Evolutionary conservation across 2,113 vertebrate species (phyloP), one percentile per base, ranked within the genome.

Genomic region (Actinemys pallida): DNA sequence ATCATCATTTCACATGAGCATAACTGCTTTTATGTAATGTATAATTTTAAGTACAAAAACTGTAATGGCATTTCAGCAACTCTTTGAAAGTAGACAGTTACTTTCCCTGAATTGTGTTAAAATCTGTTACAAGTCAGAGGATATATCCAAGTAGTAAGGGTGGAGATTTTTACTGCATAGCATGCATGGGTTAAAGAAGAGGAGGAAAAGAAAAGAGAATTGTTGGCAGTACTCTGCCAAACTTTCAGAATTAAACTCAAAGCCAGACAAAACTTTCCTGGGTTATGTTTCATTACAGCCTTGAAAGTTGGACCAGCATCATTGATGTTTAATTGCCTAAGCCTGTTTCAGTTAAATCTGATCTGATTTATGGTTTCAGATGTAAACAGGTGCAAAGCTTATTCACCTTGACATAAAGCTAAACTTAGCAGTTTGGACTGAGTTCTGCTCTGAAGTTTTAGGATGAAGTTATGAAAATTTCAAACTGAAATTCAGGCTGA

Each of bases 31-130:
- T 50, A 84, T 92, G 31, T 50, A 91, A 82, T 83, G 39, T 86
- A 85, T 92, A 90, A 86, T 86, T 95, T 91, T 84, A 94, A 85
- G 83, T 84, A 84, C 59, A 94, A 90, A 95, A 80, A 52, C 62
- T 87, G 20, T 96, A 97, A 93, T 59, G 69, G 50, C 35, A 94
- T 96, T 95, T 82, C 91, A 96, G 87, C 17, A 84, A 69, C 45
- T 87, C 49, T 29, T 96, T 89, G 47, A 86, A 86, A 93, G 45
- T 82, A 59, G 94, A 96, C 87, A 79, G 20, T 90, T 82, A 82
- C 10, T 84, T 90, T 95, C 53, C 22, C 84, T 53, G 50, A 91
- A 47, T 75, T 42, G 8, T 12, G 78, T 39, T 88, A 95, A 96
- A 93, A 86, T 1, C 83, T 92, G 59, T 75, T 93, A 94, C 62